Percentiles rank a stretch among this genome's conserved stretches.
Conservation (phyloP, 2,888 invertebrate genomes). For the Calameuta idolon region DNA sequence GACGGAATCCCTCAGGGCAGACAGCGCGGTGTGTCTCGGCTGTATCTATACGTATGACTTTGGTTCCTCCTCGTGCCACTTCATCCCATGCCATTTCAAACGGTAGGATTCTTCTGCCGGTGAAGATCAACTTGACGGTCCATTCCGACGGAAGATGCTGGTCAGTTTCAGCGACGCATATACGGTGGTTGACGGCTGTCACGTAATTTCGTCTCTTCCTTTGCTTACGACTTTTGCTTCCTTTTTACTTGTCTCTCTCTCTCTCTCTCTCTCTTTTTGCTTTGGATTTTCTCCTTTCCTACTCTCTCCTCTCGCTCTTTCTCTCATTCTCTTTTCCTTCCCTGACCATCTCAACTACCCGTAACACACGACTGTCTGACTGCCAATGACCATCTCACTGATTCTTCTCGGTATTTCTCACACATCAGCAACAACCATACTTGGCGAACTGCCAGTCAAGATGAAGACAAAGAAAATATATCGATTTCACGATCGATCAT, state of each 20-base stretch:
- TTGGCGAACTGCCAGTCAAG: neutral
- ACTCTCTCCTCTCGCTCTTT: neutral
- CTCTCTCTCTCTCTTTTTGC: constrained; percentile 10
- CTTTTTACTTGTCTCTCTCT: constrained; percentile 4
- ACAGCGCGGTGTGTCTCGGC: constrained; percentile 47
- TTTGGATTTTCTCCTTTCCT: constrained; percentile 13
- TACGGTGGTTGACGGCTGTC: neutral
- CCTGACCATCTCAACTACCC: neutral
- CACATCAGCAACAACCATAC: neutral
- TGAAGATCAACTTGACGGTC: neutral
- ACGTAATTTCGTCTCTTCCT: constrained; percentile 11
- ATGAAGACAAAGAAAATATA: neutral
- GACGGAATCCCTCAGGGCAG: constrained; percentile 43
- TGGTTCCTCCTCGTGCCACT: constrained; percentile 6
- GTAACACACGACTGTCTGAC: neutral
- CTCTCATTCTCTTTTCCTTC: neutral
- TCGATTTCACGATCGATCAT: neutral
- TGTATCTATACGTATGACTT: neutral
- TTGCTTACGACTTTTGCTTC: constrained; percentile 5
- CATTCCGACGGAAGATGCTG: neutral
- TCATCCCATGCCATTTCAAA: constrained; percentile 5
- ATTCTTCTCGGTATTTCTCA: neutral
- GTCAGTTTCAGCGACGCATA: neutral
- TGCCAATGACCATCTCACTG: neutral
- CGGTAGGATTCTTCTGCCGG: neutral